Evolutionary conservation across 1,140 invertebrate genomes (phyloP), one percentile per base, ranked within the genome.

Genomic region (Sitodiplosis mosellana): DNA sequence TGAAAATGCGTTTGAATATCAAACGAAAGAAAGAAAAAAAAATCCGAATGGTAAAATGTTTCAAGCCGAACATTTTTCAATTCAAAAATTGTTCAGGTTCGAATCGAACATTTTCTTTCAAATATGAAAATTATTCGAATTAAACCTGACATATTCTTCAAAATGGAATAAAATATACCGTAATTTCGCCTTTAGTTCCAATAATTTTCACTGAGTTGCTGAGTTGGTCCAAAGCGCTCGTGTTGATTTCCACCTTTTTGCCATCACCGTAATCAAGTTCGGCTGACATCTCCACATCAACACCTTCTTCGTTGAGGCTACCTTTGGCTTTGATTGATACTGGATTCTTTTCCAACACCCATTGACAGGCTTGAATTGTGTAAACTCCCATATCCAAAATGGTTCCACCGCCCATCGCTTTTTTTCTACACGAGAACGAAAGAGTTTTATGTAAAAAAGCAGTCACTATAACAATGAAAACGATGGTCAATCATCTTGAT

Each of bases 371-470:
- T n/a, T n/a, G n/a, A n/a, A n/a, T n/a, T n/a, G n/a, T n/a, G n/a
- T n/a, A n/a, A n/a, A n/a, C n/a, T 0, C 86, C 87, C 33, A 89
- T 64, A 57, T 88, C 84, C n/a, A 89, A 59, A 22, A 83, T 61
- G 0, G 77, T 76, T 19, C 86, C 81, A 15, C 86, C 86, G 7
- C 84, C 85, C 2, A 83, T 51, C 61, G 68, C 2, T 18, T 46
- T 46, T 33, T 46, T 46, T 15, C 44, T 45, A 33, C 7, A 27
- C 18, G 17, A 10, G 8, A 17, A n/a, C 8, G 8, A n/a, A 43
- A 43, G 41, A n/a, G n/a, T n/a, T n/a, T n/a, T n/a, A 18, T 43
- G 17, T 10, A 14, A 17, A 19, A 8, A 10, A 43, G 10, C 8
- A 19, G 17, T n/a, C 14, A 43, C 14, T 8, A 43, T n/a, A 10